Conservation (phyloP, 1,140 invertebrate genomes). For the Hesperophylax magnus region DNA sequence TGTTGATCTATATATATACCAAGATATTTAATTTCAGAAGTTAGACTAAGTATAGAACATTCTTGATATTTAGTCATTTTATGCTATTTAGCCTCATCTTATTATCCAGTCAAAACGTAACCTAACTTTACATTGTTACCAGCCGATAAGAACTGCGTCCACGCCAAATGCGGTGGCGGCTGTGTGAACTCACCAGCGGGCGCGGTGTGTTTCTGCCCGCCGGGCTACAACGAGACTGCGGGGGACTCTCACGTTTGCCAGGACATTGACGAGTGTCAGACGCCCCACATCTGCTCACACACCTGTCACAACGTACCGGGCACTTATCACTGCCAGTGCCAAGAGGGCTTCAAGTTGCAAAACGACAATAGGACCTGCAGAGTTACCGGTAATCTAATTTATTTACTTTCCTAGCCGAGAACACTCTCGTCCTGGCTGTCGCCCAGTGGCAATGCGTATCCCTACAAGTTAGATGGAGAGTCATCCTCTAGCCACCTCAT, state of each 20-base stretch:
- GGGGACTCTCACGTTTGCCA: slow-evolving; percentile 68
- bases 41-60: too few species aligned
- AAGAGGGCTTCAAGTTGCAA: slow-evolving; percentile 79
- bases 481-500: too few species aligned
- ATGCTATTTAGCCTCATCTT: too few species aligned
- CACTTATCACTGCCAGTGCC: slow-evolving; percentile 85
- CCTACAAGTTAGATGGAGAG: too few species aligned
- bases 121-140: neutral
- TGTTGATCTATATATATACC: too few species aligned
- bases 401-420: too few species aligned
- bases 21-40: too few species aligned
- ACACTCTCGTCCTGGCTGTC: too few species aligned
- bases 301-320: slow-evolving; percentile 84
- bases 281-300: slow-evolving; percentile 80
- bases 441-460: too few species aligned
- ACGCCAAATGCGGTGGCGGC: slow-evolving; percentile 64
- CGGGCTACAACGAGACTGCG: slow-evolving; percentile 60
- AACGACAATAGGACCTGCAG: slow-evolving; percentile 81
- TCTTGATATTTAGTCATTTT: too few species aligned
- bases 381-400: slow-evolving; percentile 63
- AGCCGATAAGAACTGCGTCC: slow-evolving; percentile 57
- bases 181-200: slow-evolving; percentile 64
- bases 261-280: slow-evolving; percentile 64
- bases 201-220: slow-evolving; percentile 35
- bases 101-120: too few species aligned